Percentiles rank a stretch among this genome's conserved stretches.
Evolutionary conservation across 2,888 invertebrate genomes (phyloP).

Genomic region (Caenorhabditis wallacei): DNA sequence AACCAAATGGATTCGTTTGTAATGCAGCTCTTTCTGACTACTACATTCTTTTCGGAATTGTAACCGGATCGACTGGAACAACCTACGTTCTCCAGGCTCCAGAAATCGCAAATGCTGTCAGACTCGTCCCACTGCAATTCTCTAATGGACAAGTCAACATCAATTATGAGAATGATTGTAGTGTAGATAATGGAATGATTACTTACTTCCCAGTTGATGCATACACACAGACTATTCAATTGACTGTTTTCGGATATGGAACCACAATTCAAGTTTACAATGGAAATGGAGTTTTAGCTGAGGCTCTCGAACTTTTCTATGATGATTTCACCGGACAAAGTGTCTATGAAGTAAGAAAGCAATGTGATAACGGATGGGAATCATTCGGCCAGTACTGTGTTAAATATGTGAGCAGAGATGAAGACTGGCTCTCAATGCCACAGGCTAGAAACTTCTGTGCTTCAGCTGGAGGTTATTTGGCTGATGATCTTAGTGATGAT

Average conservation of each 20-base stretch:
- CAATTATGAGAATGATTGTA: conserved; percentile 59
- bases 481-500: conserved; percentile 72
- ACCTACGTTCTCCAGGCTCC: conserved; percentile 61
- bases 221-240: conserved; percentile 72
- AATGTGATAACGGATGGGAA: conserved; percentile 73
- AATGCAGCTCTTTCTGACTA: conserved; percentile 64
- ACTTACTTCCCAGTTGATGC: conserved; percentile 74
- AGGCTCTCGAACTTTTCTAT: conserved; percentile 60
- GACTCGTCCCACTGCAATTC: conserved; percentile 71
- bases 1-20: conserved; percentile 66
- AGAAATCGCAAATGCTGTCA: conserved; percentile 60
- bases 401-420: conserved; percentile 47
- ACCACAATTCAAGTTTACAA: conserved; percentile 55
- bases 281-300: conserved; percentile 57
- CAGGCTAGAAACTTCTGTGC: conserved; percentile 71
- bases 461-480: conserved; percentile 71
- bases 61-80: conserved; percentile 65
- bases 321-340: conserved; percentile 64
- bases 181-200: conserved; percentile 44
- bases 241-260: conserved; percentile 66
- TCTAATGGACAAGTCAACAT: conserved; percentile 60
- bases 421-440: conserved; percentile 52
- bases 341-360: conserved; percentile 68
- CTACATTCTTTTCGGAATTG: conserved; percentile 66
- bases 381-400: conserved; percentile 71